Percentiles rank a stretch among this genome's conserved stretches.
phyloP scores from a whole-genome alignment of 2,113 vertebrate species.

The Pardalotus punctatus region DNA sequence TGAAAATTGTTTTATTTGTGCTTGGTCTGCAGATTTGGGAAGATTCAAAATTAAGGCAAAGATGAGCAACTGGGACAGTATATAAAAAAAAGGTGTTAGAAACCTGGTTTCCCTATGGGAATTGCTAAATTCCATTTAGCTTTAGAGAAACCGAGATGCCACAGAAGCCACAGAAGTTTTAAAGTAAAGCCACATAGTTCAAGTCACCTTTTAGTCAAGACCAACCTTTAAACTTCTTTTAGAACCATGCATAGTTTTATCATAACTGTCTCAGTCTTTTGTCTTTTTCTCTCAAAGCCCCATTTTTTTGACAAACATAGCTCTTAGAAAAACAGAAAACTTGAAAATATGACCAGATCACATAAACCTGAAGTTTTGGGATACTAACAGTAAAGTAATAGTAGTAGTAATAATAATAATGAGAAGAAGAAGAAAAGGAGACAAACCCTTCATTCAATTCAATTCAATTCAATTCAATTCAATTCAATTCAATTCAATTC shows the following conservation, averaged over 20 bases:
- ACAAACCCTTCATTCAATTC: too few relatives aligned
- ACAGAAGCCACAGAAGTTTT: background rate
- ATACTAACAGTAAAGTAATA: background rate
- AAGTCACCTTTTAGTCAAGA: background rate
- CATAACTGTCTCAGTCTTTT: background rate
- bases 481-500: too few relatives aligned
- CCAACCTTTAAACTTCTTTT: background rate
- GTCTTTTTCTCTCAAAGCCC: background rate
- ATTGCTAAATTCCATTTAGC: background rate
- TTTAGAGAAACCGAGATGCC: background rate
- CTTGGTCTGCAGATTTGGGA: background rate
- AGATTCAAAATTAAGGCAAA: background rate
- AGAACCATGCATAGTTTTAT: background rate
- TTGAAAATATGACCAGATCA: background rate
- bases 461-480: too few relatives aligned
- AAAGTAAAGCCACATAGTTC: background rate
- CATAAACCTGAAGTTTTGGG: background rate
- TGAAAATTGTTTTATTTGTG: background rate
- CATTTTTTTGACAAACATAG: background rate
- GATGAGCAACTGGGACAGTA: background rate
- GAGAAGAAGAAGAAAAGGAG: background rate
- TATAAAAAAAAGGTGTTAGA: background rate
- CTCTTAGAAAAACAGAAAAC: background rate
- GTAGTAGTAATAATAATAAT: background rate
- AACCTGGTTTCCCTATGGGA: background rate